Evolutionary conservation across 2,888 invertebrate species (phyloP).

Genomic region (Amblyjoppa fuscipennis): DNA sequence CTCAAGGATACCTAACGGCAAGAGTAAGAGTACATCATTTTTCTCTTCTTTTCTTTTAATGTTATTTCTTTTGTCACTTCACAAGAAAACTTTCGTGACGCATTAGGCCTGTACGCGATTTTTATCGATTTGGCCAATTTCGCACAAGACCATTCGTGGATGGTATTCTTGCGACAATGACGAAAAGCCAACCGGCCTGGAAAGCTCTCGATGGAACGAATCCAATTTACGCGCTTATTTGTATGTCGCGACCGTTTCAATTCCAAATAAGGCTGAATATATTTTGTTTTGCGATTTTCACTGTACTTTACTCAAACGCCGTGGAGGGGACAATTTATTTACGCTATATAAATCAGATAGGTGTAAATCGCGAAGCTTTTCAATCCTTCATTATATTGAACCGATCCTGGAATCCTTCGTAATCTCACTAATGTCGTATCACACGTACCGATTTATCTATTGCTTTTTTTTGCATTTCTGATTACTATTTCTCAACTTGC

Average conservation of each 20-base stretch:
- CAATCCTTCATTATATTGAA: background rate
- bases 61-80: background rate
- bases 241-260: conserved; percentile 27
- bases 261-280: conserved; percentile 36
- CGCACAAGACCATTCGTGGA: conserved; percentile 30
- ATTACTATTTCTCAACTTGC: conserved; percentile 15
- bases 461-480: conserved; percentile 1
- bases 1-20: conserved; percentile 5
- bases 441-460: background rate
- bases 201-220: conserved; percentile 26
- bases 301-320: conserved; percentile 5
- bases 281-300: background rate
- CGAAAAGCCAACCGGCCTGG: conserved; percentile 7
- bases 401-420: conserved; percentile 29
- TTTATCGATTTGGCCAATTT: conserved; percentile 33
- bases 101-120: conserved; percentile 38
- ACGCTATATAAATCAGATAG: conserved; percentile 18
- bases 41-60: conserved; percentile 11
- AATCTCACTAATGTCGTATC: background rate
- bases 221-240: conserved; percentile 28
- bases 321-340: background rate
- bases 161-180: conserved; percentile 7
- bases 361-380: conserved; percentile 12
- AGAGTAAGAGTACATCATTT: conserved; percentile 5
- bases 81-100: conserved; percentile 8